These are phyloP conservation scores for Lemur catta DNA, from an alignment of 2,797 vertebrate species.

Conservation along the genomic window DNA sequence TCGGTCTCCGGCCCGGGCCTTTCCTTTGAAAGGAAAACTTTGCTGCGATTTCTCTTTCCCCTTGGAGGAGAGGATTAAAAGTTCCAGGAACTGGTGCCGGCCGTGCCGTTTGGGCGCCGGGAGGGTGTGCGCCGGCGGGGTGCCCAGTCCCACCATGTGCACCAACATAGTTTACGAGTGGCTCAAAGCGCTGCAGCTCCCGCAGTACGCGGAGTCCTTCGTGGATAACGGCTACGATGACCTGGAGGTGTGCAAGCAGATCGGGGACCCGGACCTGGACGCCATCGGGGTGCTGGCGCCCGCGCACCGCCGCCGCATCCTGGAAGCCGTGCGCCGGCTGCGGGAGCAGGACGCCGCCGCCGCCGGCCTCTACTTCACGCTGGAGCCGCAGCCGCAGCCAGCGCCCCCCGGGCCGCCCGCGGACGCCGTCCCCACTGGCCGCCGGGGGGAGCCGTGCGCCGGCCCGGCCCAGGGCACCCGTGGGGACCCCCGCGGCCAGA, in stretches of 20 bases:
- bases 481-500: slow-evolving; percentile 82
- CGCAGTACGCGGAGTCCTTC: slow-evolving; percentile 96
- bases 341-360: slow-evolving; percentile 92
- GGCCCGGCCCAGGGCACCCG: slow-evolving; percentile 81
- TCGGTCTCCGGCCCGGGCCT: neutral
- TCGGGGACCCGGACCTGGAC: slow-evolving; percentile 97
- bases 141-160: slow-evolving; percentile 84
- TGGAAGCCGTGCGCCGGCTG: slow-evolving; percentile 93
- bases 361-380: slow-evolving; percentile 95
- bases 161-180: slow-evolving; percentile 98
- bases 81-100: slow-evolving; percentile 68
- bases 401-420: slow-evolving; percentile 68
- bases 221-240: slow-evolving; percentile 99
- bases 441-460: slow-evolving; percentile 86
- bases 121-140: neutral
- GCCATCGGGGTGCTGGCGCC: slow-evolving; percentile 95
- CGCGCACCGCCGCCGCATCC: slow-evolving; percentile 93
- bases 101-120: neutral
- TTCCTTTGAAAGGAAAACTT: slow-evolving; percentile 57
- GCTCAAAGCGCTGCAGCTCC: slow-evolving; percentile 95
- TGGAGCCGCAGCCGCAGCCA: slow-evolving; percentile 89
- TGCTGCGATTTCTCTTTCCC: neutral
- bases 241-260: slow-evolving; percentile 98
- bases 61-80: slow-evolving; percentile 73
- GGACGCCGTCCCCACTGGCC: slow-evolving; percentile 81